phyloP scores from a whole-genome alignment of 2,888 invertebrate species.

The Callimorpha dominula region DNA sequence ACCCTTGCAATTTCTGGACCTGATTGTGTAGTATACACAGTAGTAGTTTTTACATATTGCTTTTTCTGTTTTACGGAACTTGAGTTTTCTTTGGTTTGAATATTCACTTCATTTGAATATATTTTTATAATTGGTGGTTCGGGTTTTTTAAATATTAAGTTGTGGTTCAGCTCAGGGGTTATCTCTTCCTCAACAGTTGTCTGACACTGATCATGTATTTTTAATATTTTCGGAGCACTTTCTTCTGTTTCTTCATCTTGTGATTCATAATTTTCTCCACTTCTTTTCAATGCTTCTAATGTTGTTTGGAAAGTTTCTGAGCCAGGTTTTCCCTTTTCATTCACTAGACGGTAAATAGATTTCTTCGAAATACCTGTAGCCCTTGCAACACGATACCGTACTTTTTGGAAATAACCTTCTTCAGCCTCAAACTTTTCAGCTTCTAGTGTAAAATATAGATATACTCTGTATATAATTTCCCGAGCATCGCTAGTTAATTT shows the following conservation, averaged over 20 bases:
- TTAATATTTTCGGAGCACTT: neutral
- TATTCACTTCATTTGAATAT: neutral
- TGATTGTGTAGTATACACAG: neutral
- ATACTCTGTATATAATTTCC: slow-evolving; percentile 16
- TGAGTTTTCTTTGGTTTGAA: neutral
- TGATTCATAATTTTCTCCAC: neutral
- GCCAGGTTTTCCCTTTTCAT: neutral
- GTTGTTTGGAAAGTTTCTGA: neutral
- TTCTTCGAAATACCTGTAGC: neutral
- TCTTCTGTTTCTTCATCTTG: neutral
- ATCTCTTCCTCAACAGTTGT: neutral
- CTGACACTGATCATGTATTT: neutral
- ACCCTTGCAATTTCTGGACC: neutral
- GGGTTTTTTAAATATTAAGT: neutral
- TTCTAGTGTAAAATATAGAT: slow-evolving; percentile 3
- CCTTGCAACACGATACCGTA: neutral
- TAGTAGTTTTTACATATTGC: neutral
- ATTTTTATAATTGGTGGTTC: neutral
- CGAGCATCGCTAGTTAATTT: neutral
- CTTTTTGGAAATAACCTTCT: slow-evolving; percentile 9
- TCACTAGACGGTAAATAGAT: neutral
- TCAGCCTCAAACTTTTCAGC: slow-evolving; percentile 4
- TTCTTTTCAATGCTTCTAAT: neutral
- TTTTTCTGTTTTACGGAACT: neutral
- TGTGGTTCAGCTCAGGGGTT: neutral